A percentile compares a stretch with the other conserved stretches of the same genome.
phyloP scores from a whole-genome alignment of 1,140 invertebrate species.

The Charaxes varanes region DNA sequence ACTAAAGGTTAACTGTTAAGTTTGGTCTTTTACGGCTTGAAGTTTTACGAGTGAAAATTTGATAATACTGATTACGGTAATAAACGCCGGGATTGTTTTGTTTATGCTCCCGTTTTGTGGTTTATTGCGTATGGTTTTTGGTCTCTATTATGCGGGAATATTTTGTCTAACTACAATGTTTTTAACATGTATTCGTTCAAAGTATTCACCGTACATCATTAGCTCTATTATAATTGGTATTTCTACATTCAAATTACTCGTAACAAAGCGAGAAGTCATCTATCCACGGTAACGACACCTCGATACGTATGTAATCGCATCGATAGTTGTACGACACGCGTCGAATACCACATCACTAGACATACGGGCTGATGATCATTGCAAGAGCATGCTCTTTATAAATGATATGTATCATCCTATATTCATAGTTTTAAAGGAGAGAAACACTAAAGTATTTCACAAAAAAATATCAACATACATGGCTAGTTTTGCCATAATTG shows the following conservation, averaged over 20 bases:
- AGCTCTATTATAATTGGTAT: constrained; percentile 1
- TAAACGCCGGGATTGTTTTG: constrained; percentile 18
- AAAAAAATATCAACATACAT: too few species aligned
- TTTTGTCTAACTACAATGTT: too few species aligned
- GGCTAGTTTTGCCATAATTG: too few species aligned
- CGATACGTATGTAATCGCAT: constrained; percentile 33
- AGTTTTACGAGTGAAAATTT: constrained; percentile 32
- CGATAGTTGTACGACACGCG: constrained; percentile 32
- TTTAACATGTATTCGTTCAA: too few species aligned
- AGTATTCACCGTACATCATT: constrained; percentile 1
- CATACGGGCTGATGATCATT: constrained; percentile 70
- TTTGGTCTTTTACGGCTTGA: constrained; percentile 49
- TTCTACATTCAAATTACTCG: background rate
- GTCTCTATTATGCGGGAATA: too few species aligned
- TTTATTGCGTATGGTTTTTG: background rate
- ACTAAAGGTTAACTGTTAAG: constrained; percentile 61
- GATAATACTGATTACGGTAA: constrained; percentile 27
- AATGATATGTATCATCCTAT: constrained; percentile 74
- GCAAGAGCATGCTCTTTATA: constrained; percentile 70
- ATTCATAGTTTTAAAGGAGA: too few species aligned
- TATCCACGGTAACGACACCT: constrained; percentile 12
- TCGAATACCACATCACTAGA: constrained; percentile 58
- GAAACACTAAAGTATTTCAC: too few species aligned
- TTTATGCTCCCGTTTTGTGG: constrained; percentile 4
- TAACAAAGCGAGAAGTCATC: constrained; percentile 24